Percentiles rank a stretch among this genome's conserved stretches.
These are phyloP conservation scores for Carettochelys insculpta DNA, from an alignment of 2,113 vertebrate species.

Conservation along the genomic window DNA sequence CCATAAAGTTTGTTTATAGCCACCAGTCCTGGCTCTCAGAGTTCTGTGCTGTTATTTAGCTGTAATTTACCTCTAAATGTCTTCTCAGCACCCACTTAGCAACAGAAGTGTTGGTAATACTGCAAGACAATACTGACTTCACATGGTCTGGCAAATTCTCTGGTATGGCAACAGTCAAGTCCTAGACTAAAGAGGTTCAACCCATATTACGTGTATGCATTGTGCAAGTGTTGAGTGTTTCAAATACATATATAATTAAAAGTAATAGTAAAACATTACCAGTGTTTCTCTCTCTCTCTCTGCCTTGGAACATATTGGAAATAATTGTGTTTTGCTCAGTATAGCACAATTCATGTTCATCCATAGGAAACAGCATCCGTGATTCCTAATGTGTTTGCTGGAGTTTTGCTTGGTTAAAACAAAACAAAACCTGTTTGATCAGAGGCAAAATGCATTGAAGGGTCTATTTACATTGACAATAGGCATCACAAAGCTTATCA, in stretches of 20 bases:
- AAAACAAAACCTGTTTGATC: neutral
- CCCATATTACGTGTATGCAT: no score
- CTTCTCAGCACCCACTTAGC: no score
- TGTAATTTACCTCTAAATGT: no score
- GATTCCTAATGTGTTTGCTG: neutral
- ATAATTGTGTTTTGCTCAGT: neutral
- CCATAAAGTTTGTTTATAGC: no score
- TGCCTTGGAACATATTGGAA: neutral
- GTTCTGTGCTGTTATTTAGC: no score
- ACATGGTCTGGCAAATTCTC: no score
- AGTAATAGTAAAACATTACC: neutral
- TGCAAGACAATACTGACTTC: no score
- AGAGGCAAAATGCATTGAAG: neutral
- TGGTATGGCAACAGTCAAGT: no score
- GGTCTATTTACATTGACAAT: neutral
- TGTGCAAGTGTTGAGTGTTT: neutral
- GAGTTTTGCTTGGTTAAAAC: neutral
- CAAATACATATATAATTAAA: neutral
- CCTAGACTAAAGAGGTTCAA: no score
- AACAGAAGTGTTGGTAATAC: no score
- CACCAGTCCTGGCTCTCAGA: no score
- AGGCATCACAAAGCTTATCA: constrained; percentile 1
- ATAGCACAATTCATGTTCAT: neutral
- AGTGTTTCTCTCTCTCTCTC: neutral
- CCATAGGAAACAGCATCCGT: neutral